Evolutionary conservation across 2,797 vertebrate species (phyloP).

Genomic region (Jordanella pulchra): DNA sequence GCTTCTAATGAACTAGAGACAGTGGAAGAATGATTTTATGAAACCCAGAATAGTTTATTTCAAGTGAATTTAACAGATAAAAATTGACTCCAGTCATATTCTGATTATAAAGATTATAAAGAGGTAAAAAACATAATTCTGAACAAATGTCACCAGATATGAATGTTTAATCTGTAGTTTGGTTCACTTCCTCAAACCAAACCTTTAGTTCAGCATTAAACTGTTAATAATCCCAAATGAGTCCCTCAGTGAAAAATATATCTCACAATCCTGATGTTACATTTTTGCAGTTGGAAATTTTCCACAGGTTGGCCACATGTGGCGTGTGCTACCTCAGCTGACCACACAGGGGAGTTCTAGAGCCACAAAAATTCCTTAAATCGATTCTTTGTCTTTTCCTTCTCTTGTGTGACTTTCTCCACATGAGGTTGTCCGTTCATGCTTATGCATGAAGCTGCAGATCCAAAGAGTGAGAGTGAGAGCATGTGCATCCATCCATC

Average conservation of each 20-base stretch:
- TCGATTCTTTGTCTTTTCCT: conserved; percentile 10
- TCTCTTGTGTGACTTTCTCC: conserved; percentile 29
- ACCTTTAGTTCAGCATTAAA: conserved; percentile 3
- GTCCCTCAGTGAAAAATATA: background rate
- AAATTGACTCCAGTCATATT: conserved; percentile 5
- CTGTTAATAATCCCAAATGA: background rate
- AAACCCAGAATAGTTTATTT: background rate
- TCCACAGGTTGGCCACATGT: background rate
- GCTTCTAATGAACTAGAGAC: background rate
- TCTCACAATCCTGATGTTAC: background rate
- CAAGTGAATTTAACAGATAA: conserved; percentile 1
- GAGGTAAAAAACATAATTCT: background rate
- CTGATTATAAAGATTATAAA: background rate
- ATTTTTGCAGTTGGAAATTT: background rate
- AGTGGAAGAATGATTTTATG: background rate
- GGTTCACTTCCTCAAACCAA: background rate
- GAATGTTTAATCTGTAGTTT: background rate
- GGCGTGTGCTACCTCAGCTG: conserved; percentile 36
- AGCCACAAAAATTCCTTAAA: conserved; percentile 36
- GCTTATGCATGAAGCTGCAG: conserved; percentile 57
- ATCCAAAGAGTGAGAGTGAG: conserved; percentile 32
- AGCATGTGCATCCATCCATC: conserved; percentile 26
- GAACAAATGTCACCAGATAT: background rate
- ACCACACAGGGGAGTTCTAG: conserved; percentile 76
- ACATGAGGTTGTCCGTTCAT: conserved; percentile 42